phyloP scores from a whole-genome alignment of 2,888 invertebrate genomes.

The Boloria euphrosyne region DNA sequence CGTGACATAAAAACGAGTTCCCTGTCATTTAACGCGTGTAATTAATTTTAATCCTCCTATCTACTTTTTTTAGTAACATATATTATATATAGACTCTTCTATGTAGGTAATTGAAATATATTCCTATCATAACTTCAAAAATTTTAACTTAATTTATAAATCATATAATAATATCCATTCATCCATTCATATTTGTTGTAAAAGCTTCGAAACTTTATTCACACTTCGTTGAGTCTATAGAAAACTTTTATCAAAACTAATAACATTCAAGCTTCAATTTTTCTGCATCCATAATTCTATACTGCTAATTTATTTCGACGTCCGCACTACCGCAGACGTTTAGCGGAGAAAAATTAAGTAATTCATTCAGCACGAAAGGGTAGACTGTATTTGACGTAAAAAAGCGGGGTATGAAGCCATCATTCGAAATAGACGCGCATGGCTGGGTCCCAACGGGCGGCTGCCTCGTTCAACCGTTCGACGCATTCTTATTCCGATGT shows the following conservation, averaged over 20 bases:
- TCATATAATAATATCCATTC: not conserved
- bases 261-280: conserved; percentile 32
- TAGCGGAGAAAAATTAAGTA: conserved; percentile 77
- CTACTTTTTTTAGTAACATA: conserved; percentile 12
- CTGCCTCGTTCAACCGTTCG: conserved; percentile 59
- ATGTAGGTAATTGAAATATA: too few relatives aligned
- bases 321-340: conserved; percentile 58
- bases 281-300: conserved; percentile 37
- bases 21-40: conserved; percentile 44
- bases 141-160: too few relatives aligned
- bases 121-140: not conserved
- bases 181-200: not conserved
- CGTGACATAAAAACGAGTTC: conserved; percentile 45
- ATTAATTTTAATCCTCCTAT: conserved; percentile 41
- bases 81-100: not conserved
- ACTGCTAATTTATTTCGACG: conserved; percentile 70
- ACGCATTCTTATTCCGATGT: conserved; percentile 74
- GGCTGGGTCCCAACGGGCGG: conserved; percentile 64
- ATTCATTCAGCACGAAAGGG: conserved; percentile 79
- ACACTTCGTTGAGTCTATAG: conserved; percentile 29
- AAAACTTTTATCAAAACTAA: conserved; percentile 22
- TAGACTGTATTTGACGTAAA: conserved; percentile 75
- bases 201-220: conserved; percentile 13
- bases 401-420: conserved; percentile 69
- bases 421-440: conserved; percentile 68